Evolutionary conservation across 2,113 vertebrate species (phyloP).

Genomic region (Pseudonaja textilis): DNA sequence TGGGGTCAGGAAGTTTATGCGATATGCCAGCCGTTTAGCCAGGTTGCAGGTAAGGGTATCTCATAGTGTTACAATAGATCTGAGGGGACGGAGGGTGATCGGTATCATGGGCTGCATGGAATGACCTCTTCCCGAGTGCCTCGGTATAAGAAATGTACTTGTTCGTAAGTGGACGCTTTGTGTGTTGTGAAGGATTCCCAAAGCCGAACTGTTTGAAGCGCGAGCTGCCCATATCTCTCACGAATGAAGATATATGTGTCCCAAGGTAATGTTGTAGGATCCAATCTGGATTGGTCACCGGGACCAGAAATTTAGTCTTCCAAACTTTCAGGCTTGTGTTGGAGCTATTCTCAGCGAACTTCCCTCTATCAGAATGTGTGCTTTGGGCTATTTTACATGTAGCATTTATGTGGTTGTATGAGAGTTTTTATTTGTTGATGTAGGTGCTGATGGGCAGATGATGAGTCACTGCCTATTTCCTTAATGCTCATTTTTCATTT

Average conservation of each 20-base stretch:
- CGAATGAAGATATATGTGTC: neutral
- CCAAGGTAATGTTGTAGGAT: neutral
- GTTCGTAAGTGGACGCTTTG: neutral
- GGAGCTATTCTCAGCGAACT: neutral
- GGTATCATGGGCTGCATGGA: too few species aligned
- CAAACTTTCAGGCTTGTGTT: neutral
- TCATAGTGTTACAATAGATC: too few species aligned
- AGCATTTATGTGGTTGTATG: neutral
- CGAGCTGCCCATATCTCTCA: neutral
- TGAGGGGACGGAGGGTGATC: too few species aligned
- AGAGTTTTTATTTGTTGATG: neutral
- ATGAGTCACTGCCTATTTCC: neutral
- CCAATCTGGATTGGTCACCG: neutral
- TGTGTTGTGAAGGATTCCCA: neutral
- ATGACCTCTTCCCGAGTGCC: neutral
- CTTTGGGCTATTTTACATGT: neutral
- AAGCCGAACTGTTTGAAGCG: neutral
- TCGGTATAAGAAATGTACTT: neutral
- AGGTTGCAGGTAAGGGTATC: too few species aligned
- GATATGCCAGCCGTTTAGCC: too few species aligned
- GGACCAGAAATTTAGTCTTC: neutral
- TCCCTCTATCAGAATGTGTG: neutral
- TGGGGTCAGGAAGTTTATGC: too few species aligned
- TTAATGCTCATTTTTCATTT: neutral
- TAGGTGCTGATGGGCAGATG: neutral